Evolutionary conservation across 2,888 invertebrate species (phyloP).

Genomic region (Clistopyga incitator): DNA sequence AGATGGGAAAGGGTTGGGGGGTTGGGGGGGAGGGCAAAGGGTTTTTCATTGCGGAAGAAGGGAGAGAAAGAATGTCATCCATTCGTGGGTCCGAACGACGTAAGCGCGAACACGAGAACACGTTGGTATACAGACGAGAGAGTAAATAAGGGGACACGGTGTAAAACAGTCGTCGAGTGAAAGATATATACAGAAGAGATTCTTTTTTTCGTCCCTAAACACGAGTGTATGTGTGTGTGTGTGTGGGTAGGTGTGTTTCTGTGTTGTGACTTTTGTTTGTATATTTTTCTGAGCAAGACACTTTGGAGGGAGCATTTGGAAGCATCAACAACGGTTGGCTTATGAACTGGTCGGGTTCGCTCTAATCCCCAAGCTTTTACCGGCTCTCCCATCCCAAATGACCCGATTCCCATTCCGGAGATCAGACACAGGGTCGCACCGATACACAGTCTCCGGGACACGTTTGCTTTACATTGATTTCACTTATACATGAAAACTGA

Average conservation of each 20-base stretch:
- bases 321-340: conserved; percentile 14
- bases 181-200: neutral
- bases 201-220: neutral
- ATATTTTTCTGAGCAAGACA: neutral
- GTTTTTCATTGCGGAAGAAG: conserved; percentile 17
- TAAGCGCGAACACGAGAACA: conserved; percentile 29
- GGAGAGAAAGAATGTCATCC: neutral
- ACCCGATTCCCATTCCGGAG: conserved; percentile 11
- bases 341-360: neutral
- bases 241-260: too few relatives aligned
- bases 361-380: conserved; percentile 32
- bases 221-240: neutral
- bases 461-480: conserved; percentile 5
- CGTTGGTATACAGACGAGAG: conserved; percentile 25
- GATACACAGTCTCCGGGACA: neutral
- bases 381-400: conserved; percentile 2
- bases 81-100: neutral
- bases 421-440: conserved; percentile 4
- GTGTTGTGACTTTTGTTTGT: conserved; percentile 9
- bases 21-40: too few relatives aligned
- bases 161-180: conserved; percentile 31
- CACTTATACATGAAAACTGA: neutral
- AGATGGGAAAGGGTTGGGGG: conserved; percentile 13
- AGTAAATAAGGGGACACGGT: conserved; percentile 40
- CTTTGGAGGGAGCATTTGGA: neutral